A percentile compares a stretch with the other conserved stretches of the same genome.
Evolutionary conservation across 2,888 invertebrate genomes (phyloP).

Genomic region (Saturnia pavonia): DNA sequence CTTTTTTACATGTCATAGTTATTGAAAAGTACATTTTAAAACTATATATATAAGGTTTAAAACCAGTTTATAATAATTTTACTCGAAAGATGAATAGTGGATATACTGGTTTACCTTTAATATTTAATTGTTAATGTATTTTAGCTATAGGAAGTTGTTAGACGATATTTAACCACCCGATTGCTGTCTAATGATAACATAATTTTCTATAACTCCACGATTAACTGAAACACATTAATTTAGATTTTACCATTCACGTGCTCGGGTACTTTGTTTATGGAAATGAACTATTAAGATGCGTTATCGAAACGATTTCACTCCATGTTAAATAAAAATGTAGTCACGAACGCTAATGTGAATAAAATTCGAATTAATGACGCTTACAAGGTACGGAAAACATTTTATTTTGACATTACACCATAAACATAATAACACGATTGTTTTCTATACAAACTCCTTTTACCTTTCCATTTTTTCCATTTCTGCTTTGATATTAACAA

Average conservation of each 20-base stretch:
- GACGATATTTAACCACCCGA: constrained; percentile 1
- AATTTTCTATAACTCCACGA: constrained; percentile 16
- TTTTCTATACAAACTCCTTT: constrained; percentile 44
- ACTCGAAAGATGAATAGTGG: neutral
- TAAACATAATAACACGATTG: constrained; percentile 72
- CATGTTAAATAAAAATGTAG: constrained; percentile 51
- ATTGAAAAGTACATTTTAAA: no score
- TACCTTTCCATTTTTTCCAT: constrained; percentile 25
- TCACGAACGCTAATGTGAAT: constrained; percentile 66
- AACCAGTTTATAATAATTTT: neutral
- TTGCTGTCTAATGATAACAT: constrained; percentile 19
- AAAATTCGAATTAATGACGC: constrained; percentile 71
- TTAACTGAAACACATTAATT: constrained; percentile 22
- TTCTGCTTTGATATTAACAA: constrained; percentile 27
- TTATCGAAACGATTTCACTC: constrained; percentile 55
- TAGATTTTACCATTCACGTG: constrained; percentile 24
- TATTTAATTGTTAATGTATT: neutral
- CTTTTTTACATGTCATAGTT: no score
- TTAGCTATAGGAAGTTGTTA: constrained; percentile 16
- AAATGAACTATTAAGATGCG: constrained; percentile 50
- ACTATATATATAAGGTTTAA: no score
- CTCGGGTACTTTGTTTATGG: constrained; percentile 32
- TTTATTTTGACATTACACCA: constrained; percentile 74
- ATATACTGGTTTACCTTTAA: neutral
- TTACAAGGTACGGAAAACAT: constrained; percentile 64